Base-by-base conservation (phyloP, 2,888 invertebrate species). In the Bedellia somnulentella region DNA sequence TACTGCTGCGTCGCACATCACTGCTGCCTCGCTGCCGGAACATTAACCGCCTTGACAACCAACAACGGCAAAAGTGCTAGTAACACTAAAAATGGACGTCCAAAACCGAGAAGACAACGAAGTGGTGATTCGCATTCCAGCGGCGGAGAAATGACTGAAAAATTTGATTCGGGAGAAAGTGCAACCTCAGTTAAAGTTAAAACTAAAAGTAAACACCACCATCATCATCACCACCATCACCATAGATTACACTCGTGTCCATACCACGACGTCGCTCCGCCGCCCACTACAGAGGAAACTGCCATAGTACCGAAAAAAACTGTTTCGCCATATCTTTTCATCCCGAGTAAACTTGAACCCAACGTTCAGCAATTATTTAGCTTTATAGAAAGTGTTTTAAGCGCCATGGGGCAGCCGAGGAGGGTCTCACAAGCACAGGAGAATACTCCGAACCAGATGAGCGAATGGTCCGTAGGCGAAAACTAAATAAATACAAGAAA, bases 331-430 rank as follows among this genome's bases (percentile, higher is more conserved):
- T 77, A 75, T 52, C 59, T 76, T 35, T 73, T 55, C 42, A 75
- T 77, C 49, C 75, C 68, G 43, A 71, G 73, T 59, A 62, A 80
- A 60, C 66, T 86, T 77, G 85, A 86, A 57, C 85, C 86, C 30
- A 87, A 87, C 59, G 87, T 88, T 28, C 87, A 88, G 60, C 85
- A 87, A 64, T 71, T 89, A 46, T 89, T 88, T 62, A 87, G 86
- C 62, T 89, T 89, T 52, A 87, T 89, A 43, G 88, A 88, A 57
- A 83, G 84, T 41, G 88, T 88, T 31, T 60, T 89, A 38, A 87
- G 87, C 53, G 87, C 53, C 85, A 87, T 28, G 87, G 88, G 87
- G 86, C 86, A 14, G 85, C 85, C 35, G 83, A 83, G 44, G 83
- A 83, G 43, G 86, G 85, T 5, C 78, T 86, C 27, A 81, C 85